These are phyloP conservation scores for Microctonus brassicae DNA, from an alignment of 2,888 invertebrate species.

Conservation along the genomic window DNA sequence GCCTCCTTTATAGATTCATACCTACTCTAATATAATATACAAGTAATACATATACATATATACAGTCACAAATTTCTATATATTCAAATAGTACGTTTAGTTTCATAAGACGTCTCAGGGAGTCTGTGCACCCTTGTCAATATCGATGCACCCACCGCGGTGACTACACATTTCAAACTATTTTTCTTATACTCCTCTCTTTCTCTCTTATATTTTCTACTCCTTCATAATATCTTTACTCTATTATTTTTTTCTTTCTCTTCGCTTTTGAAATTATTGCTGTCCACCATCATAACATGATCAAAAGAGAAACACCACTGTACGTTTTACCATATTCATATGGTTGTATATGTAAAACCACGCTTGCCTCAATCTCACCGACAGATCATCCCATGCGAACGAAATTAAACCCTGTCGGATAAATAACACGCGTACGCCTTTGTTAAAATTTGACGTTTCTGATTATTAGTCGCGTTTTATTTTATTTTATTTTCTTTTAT, in stretches of 20 bases:
- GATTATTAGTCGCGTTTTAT: constrained; percentile 50
- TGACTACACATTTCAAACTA: constrained; percentile 36
- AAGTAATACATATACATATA: no score
- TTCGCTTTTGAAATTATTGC: not conserved
- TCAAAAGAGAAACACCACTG: constrained; percentile 8
- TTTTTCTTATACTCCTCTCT: not conserved
- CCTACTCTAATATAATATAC: constrained; percentile 22
- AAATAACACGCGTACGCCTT: constrained; percentile 64
- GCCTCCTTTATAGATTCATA: constrained; percentile 33
- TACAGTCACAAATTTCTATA: no score
- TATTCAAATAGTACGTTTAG: constrained; percentile 11
- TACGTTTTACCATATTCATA: no score
- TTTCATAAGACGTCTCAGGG: constrained; percentile 24
- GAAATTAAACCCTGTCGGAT: constrained; percentile 69
- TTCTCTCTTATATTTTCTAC: constrained; percentile 25
- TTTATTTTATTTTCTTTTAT: constrained; percentile 4
- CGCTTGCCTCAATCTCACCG: constrained; percentile 42
- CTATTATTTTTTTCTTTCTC: constrained; percentile 22
- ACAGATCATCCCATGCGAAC: constrained; percentile 61
- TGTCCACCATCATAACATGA: constrained; percentile 3
- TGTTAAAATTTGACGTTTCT: constrained; percentile 66
- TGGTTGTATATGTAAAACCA: not conserved
- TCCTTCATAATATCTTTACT: constrained; percentile 38
- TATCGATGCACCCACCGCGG: constrained; percentile 66
- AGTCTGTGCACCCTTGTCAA: constrained; percentile 67